A percentile compares a stretch with the other conserved stretches of the same genome.
Conservation (phyloP, 2,113 vertebrate species). For the Micronycteris hirsuta region DNA sequence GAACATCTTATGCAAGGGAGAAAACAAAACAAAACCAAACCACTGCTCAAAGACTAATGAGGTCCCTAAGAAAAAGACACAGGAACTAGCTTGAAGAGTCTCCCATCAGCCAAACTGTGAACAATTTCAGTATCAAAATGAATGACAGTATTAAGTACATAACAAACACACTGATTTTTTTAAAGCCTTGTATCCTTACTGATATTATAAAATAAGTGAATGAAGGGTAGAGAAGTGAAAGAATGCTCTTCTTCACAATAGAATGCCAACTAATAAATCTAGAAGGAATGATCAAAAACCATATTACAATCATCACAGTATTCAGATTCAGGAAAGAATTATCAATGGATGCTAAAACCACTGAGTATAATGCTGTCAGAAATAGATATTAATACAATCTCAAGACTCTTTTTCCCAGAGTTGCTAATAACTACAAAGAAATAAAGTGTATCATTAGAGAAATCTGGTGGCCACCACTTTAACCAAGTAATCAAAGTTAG, state of each 20-base stretch:
- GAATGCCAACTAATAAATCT: not conserved
- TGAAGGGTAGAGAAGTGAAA: not conserved
- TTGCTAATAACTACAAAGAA: not conserved
- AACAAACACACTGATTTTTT: not conserved
- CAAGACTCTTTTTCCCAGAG: not conserved
- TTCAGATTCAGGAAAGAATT: not conserved
- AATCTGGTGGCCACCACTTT: not conserved
- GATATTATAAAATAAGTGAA: not conserved
- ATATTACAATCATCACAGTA: not conserved
- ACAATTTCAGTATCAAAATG: not conserved
- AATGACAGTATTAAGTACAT: not conserved
- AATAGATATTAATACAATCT: not conserved
- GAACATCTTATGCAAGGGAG: not conserved
- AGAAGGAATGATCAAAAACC: not conserved
- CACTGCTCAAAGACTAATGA: not conserved
- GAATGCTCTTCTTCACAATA: not conserved
- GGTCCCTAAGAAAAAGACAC: not conserved
- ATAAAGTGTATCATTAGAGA: not conserved
- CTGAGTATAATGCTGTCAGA: not conserved
- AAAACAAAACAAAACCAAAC: not conserved
- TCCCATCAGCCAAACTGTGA: not conserved
- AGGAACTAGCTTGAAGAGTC: not conserved
- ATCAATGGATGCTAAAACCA: not conserved
- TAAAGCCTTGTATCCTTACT: not conserved
- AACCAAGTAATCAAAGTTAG: not conserved